Evolutionary conservation across 2,888 invertebrate genomes (phyloP).

Genomic region (Cephonodes hylas): DNA sequence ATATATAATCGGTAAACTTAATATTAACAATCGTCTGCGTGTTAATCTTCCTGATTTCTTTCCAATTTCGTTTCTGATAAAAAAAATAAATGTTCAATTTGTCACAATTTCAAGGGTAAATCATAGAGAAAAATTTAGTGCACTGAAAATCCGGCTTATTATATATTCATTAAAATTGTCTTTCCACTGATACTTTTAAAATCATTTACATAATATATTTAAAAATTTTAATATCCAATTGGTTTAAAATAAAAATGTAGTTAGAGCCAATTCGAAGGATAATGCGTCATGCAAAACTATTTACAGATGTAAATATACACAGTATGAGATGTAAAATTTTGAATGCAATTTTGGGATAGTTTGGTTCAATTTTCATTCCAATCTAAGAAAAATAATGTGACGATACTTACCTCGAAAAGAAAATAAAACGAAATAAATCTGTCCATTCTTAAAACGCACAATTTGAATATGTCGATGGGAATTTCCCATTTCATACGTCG

Average conservation of each 20-base stretch:
- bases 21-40: not conserved
- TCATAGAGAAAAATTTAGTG: conserved; percentile 21
- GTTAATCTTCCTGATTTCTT: not conserved
- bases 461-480: not conserved
- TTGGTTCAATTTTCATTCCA: conserved; percentile 1
- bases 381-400: not conserved
- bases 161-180: conserved; percentile 48
- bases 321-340: conserved; percentile 7
- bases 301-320: conserved; percentile 8
- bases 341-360: conserved; percentile 5
- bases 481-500: not conserved
- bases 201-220: conserved; percentile 11
- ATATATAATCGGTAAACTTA: not conserved
- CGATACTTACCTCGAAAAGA: conserved; percentile 2
- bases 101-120: conserved; percentile 12
- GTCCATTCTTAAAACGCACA: not conserved
- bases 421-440: conserved; percentile 1
- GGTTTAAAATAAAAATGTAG: not conserved
- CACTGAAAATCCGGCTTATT: conserved; percentile 34
- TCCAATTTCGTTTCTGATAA: not conserved
- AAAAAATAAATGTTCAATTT: conserved; percentile 20
- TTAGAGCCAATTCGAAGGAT: conserved; percentile 4
- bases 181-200: conserved; percentile 47
- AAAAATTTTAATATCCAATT: not conserved
- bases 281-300: conserved; percentile 7